These are phyloP conservation scores for Bergia sp. DNA, from an alignment of 92 coral and sea anemone species.

Conservation along the genomic window DNA sequence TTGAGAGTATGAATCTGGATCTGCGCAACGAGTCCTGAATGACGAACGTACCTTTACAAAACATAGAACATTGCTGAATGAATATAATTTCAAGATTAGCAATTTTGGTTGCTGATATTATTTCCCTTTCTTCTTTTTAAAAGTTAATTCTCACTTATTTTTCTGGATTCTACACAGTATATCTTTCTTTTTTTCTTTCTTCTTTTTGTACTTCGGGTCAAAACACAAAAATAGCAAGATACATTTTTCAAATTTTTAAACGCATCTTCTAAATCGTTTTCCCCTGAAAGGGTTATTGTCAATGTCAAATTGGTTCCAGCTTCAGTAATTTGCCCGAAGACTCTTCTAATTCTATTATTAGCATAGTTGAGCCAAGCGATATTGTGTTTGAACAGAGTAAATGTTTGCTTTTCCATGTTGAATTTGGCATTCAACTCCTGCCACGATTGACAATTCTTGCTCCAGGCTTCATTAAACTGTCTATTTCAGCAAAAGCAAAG, in stretches of 20 bases:
- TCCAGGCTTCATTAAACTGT: background rate
- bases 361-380: background rate
- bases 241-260: background rate
- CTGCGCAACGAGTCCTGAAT: background rate
- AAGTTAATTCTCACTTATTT: background rate
- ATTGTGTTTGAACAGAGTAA: slow-evolving; percentile 10
- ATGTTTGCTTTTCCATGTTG: slow-evolving; percentile 1
- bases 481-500: background rate
- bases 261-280: background rate
- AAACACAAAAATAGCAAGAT: background rate
- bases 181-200: background rate
- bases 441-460: background rate
- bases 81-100: background rate
- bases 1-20: background rate
- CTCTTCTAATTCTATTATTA: background rate
- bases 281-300: background rate
- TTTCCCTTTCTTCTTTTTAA: background rate
- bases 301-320: background rate
- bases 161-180: background rate
- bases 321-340: background rate
- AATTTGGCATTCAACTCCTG: background rate
- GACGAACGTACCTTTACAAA: background rate
- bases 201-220: background rate
- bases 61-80: slow-evolving; percentile 13
- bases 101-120: slow-evolving; percentile 31